Base-by-base conservation (phyloP, 2,888 invertebrate genomes). In the Tachina lurida region DNA sequence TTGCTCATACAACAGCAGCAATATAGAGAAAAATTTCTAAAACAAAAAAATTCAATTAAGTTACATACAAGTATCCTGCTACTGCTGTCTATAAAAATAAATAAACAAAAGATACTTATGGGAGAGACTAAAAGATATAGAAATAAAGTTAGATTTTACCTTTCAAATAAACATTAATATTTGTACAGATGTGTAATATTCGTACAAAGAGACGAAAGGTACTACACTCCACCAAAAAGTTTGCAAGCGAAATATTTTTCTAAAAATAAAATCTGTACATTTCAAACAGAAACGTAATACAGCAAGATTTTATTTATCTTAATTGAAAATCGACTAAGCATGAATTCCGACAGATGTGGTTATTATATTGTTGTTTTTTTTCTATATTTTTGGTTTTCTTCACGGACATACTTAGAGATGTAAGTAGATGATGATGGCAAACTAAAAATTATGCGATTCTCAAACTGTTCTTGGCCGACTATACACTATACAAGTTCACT, bases 281-380 rank as follows among this genome's bases (percentile, higher is more conserved):
- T 77, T 83, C 76, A 77, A 83, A 65, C 52, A 62, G 47, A 58
- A 76, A 76, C 70, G 73, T 82, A 83, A 83, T 83, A 76, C 79
- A 71, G 79, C 68, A 73, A 79, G 83, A 85, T 7, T 31, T 31
- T 31, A 78, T 65, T 81, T 86, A 88, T 87, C 87, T 88, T 86
- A 88, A 88, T 88, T 88, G 88, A 85, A 87, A 87, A 84, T 88
- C 84, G 86, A 85, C 88, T 88, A 87, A 88, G 87, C 86, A 86
- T 88, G 87, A 86, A 88, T 88, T 88, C 84, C 85, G 86, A 87
- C 88, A 88, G 88, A 88, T 88, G 88, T 81, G 85, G 75, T 85
- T 75, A 70, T 82, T 84, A 81, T 84, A 77, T 84, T 45, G 77
- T 56, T 81, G 58, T 52, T 58, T 56, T 63, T 74, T 45, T 68